phyloP scores from a whole-genome alignment of 2,888 invertebrate species.

The Cosmia trapezina region DNA sequence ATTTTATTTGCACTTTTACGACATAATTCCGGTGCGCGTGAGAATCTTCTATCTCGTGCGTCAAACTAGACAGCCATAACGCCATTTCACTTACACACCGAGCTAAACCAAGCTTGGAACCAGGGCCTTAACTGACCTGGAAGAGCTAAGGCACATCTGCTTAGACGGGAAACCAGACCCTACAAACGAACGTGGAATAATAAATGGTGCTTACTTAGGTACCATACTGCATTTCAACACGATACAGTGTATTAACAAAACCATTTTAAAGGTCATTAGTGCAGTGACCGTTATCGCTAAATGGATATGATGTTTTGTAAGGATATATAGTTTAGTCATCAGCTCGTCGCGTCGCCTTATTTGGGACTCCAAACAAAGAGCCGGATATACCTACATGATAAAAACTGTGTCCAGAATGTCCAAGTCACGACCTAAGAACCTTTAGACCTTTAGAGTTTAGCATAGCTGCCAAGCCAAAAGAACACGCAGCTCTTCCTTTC shows the following conservation, averaged over 20 bases:
- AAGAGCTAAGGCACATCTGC: background rate
- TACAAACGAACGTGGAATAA: background rate
- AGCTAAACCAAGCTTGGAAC: no score
- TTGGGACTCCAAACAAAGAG: slow-evolving; percentile 24
- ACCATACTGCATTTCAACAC: background rate
- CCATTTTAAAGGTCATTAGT: slow-evolving; percentile 31
- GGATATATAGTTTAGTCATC: slow-evolving; percentile 25
- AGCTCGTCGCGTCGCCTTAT: slow-evolving; percentile 5
- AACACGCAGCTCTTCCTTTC: background rate
- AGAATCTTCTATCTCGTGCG: no score
- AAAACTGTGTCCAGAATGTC: slow-evolving; percentile 3
- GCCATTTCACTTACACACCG: no score
- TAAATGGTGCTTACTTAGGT: background rate
- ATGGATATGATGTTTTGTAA: background rate
- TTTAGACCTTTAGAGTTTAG: background rate
- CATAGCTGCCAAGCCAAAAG: background rate
- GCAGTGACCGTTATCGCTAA: slow-evolving; percentile 25
- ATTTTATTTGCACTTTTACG: no score
- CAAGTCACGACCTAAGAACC: background rate
- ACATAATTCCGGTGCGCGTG: no score
- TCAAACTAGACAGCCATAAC: no score
- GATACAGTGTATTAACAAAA: background rate
- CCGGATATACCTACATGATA: slow-evolving; percentile 18
- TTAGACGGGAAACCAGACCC: background rate
- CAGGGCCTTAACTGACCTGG: no score